A percentile compares a stretch with the other conserved stretches of the same genome.
Conservation (phyloP, 2,888 invertebrate genomes). For the Unio pictorum region DNA sequence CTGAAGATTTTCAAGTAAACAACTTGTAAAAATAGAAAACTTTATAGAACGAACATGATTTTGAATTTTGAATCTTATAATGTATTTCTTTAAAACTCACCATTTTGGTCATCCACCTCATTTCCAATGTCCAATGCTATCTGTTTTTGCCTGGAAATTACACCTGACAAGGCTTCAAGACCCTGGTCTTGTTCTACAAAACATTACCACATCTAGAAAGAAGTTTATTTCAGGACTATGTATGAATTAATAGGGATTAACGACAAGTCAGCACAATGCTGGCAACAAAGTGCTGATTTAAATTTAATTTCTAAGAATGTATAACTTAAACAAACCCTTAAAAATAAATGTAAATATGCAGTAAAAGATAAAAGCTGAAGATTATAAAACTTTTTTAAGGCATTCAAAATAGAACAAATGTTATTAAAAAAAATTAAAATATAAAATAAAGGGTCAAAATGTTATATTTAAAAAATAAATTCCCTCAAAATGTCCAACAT, state of each 20-base stretch:
- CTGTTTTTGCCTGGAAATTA: slow-evolving; percentile 83
- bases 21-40: neutral
- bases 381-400: too few relatives aligned
- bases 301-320: too few relatives aligned
- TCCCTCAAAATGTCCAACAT: too few relatives aligned
- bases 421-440: too few relatives aligned
- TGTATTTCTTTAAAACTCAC: slow-evolving; percentile 71
- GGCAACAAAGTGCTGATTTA: neutral
- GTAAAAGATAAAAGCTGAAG: too few relatives aligned
- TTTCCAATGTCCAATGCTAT: slow-evolving; percentile 82
- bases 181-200: slow-evolving; percentile 83
- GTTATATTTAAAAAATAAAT: too few relatives aligned
- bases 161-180: slow-evolving; percentile 81
- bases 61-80: neutral
- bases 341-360: too few relatives aligned
- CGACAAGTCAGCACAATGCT: neutral
- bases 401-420: too few relatives aligned
- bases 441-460: too few relatives aligned
- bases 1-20: neutral
- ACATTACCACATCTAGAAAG: neutral
- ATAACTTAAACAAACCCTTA: too few relatives aligned
- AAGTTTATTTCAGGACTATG: too few relatives aligned
- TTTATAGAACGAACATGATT: neutral
- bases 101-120: slow-evolving; percentile 86
- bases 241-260: neutral